These are phyloP conservation scores for Parnassius apollo DNA, from an alignment of 2,888 invertebrate genomes.

Conservation along the genomic window DNA sequence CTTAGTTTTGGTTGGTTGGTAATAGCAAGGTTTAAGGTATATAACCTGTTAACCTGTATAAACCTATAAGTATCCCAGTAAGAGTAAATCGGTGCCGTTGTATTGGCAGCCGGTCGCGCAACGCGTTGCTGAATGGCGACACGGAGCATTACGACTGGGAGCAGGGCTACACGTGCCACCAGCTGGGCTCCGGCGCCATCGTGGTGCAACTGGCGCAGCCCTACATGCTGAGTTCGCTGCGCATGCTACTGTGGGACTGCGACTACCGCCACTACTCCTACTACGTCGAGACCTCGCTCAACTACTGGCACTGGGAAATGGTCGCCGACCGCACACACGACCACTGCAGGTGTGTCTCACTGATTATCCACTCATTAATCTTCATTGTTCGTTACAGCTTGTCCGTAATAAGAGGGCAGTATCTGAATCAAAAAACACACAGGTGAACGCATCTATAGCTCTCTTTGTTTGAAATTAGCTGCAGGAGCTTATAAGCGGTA, in stretches of 20 bases:
- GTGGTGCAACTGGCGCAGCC: slow-evolving; percentile 98
- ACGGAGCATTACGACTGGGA: slow-evolving; percentile 98
- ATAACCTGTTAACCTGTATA: no score
- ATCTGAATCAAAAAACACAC: not conserved
- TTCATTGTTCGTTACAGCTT: not conserved
- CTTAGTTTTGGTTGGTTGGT: no score
- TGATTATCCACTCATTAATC: not conserved
- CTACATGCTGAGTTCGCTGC: slow-evolving; percentile 93
- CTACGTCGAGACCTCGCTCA: slow-evolving; percentile 96
- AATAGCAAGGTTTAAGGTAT: no score
- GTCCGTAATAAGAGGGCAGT: not conserved
- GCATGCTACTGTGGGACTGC: slow-evolving; percentile 98
- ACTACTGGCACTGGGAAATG: slow-evolving; percentile 95
- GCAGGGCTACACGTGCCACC: slow-evolving; percentile 98
- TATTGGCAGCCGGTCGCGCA: slow-evolving; percentile 87
- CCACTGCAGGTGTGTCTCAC: slow-evolving; percentile 79
- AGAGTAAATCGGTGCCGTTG: no score
- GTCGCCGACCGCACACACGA: slow-evolving; percentile 94
- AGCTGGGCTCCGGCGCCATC: slow-evolving; percentile 96
- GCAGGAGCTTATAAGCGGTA: no score
- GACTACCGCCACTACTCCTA: slow-evolving; percentile 97
- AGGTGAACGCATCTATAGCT: no score
- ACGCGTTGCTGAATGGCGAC: slow-evolving; percentile 97
- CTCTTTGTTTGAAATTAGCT: no score
- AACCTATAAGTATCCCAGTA: no score